Evolutionary conservation across 2,797 vertebrate genomes (phyloP), one percentile per base, ranked within the genome.

Genomic region (Melanotaenia maccullochi): DNA sequence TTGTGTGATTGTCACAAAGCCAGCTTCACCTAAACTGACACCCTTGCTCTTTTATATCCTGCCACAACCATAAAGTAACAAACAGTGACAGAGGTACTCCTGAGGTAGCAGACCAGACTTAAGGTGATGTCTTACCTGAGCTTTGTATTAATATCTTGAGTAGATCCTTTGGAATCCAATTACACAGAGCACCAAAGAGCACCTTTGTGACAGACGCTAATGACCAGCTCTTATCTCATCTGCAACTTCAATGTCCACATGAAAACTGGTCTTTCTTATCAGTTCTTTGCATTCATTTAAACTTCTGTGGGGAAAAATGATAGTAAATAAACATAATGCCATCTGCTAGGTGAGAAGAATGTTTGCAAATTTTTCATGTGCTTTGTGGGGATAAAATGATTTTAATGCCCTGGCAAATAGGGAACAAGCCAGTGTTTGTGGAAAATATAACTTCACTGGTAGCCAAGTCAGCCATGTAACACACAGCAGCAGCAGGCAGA

Each of bases 131-230:
- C 67, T 57, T 36, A 28, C 71, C 69, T 76, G 73, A 65, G 74
- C 78, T 68, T 73, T 81, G 78, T 72, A 87, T 89, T 87, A 89
- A 82, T 85, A 89, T 85, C 84, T 86, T 82, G 5, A 65, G 76
- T 38, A 66, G 77, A 88, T 85, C 86, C 73, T 66, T 51, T 86
- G 60, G 58, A 88, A 93, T 91, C 91, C 87, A 89, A 90, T 93
- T 90, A 92, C 65, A 81, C 64, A 73, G 63, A 79, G 76, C 82
- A 88, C 68, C 42, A 36, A 56, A 78, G 57, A 79, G 63, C 71
- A 51, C 1, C 32, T 58, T 68, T 70, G 42, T 63, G 49, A 33
- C 38, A 57, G 69, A 76, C 42, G 56, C 62, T 14, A 22, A 28
- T 4, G 20, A 73, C 54, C 11, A 12, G 51, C 76, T 74, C 67